Base-by-base conservation (phyloP, 2,888 invertebrate genomes). In the Chesias legatella region DNA sequence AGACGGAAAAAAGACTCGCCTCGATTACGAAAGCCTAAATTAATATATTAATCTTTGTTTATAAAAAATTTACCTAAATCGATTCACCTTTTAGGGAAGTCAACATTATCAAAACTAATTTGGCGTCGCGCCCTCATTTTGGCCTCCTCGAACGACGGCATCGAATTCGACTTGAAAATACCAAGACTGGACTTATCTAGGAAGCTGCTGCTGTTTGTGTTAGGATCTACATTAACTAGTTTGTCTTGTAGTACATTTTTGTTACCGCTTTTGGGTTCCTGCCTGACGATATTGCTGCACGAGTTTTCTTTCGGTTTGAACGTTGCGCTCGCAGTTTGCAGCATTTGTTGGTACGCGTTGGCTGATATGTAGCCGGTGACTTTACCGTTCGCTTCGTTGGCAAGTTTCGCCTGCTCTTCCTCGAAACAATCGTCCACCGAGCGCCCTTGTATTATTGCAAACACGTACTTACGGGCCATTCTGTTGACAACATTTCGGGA, bases 391-490 rank as follows among this genome's bases (percentile, higher is more conserved):
- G 63, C 52, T 63, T 78, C 80, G 48, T 63, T 77, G 23, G 78
- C 67, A 43, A 73, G 59, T 49, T 73, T 81, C 13, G 63, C 56
- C 38, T 83, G 78, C 52, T 89, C 89, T 23, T 89, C 88, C 41
- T 81, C 78, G 52, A 88, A 84, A 43, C 93, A 91, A 32, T 93
- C 92, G 25, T 93, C 93, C 1, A 91, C 88, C 0, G 90, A 80
- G 53, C 90, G 91, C 0, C 92, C 93, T 62, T 90, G 90, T 43
- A 92, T 90, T 7, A 93, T 92, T 0, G 90, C 86, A 58, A 86
- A 92, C 0, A 90, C 92, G 68, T 93, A 91, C 48, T 89, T 90
- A 22, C 91, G 90, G 0, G 93, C 92, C 35, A 93, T 77, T 50
- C 92, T 91, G 70, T 0, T 67, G 70, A 28, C 8, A 17, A 33